Evolutionary conservation across 2,888 invertebrate genomes (phyloP), one percentile per base, ranked within the genome.

Genomic region (Lumbricus terrestris): DNA sequence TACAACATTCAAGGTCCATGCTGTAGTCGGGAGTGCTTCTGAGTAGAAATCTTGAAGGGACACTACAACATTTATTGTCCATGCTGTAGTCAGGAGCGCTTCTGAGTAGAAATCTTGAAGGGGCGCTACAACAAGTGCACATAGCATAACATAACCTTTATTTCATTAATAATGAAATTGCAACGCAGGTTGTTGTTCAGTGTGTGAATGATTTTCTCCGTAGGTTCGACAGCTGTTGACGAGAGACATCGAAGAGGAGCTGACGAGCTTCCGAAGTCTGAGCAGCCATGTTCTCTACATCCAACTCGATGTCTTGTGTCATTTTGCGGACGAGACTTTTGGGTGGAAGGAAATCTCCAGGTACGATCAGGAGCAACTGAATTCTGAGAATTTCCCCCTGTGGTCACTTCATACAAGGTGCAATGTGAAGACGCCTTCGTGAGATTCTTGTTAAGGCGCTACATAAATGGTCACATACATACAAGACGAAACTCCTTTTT

Each of bases 271-370:
- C 35, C 34, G 37, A 37, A 34, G n/a, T 37, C 82, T 91, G 40
- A 90, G 82, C 42, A 69, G 83, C 18, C 92, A 92, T 89, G 88
- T 91, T n/a, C 91, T 92, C n/a, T 92, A 92, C 92, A 91, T 90
- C 47, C 92, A 92, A 91, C 89, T 92, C 91, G 92, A 92, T 90
- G 89, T 92, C 13, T 90, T 92, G n/a, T 92, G 92, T 54, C 90
- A 90, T 54, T 92, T 92, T 88, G 90, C 91, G 3, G 92, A 91
- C 85, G 38, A 69, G 18, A 89, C 89, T 38, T 90, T 89, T 47
- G 92, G 92, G 13, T 92, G 92, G 92, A 92, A 92, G 69, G 92
- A 92, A 88, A 38, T 91, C 29, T 91, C 92, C 16, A 91, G 92
- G 92, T 92, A 54, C 8, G 69, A 37, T 20, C 89, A 34, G 40